phyloP scores from a whole-genome alignment of 1,140 invertebrate genomes.

The Probaryconus sp. region DNA sequence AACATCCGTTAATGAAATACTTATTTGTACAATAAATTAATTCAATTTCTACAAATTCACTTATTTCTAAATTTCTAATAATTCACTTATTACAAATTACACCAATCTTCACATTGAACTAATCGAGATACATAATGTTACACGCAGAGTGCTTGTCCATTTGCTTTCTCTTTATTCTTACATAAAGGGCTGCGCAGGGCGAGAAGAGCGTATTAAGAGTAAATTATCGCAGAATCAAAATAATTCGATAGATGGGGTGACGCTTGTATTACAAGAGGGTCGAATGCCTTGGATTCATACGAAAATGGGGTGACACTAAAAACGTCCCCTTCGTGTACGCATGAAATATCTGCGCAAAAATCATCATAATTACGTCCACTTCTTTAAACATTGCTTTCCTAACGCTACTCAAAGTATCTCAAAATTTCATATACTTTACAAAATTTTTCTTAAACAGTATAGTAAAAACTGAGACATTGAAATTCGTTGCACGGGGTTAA shows the following conservation, averaged over 20 bases:
- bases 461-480: too few species aligned
- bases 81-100: too few species aligned
- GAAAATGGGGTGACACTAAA: conserved; percentile 62
- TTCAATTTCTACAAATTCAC: too few species aligned
- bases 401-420: conserved; percentile 1
- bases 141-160: conserved; percentile 39
- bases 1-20: too few species aligned
- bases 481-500: too few species aligned
- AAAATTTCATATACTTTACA: too few species aligned
- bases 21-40: too few species aligned
- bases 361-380: conserved; percentile 48
- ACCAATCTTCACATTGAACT: too few species aligned
- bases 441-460: too few species aligned
- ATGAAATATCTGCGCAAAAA: conserved; percentile 53
- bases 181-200: conserved; percentile 49
- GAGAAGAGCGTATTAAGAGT: conserved; percentile 70
- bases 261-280: conserved; percentile 67
- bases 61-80: too few species aligned
- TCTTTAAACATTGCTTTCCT: conserved; percentile 29
- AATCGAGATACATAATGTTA: too few species aligned
- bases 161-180: conserved; percentile 44
- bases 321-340: conserved; percentile 62
- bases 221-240: conserved; percentile 78
- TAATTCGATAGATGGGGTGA: conserved; percentile 75
- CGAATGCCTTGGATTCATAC: conserved; percentile 62